Percentiles rank a stretch among this genome's conserved stretches.
These are phyloP conservation scores for Phortica magna DNA, from an alignment of 2,888 invertebrate genomes.

Conservation along the genomic window DNA sequence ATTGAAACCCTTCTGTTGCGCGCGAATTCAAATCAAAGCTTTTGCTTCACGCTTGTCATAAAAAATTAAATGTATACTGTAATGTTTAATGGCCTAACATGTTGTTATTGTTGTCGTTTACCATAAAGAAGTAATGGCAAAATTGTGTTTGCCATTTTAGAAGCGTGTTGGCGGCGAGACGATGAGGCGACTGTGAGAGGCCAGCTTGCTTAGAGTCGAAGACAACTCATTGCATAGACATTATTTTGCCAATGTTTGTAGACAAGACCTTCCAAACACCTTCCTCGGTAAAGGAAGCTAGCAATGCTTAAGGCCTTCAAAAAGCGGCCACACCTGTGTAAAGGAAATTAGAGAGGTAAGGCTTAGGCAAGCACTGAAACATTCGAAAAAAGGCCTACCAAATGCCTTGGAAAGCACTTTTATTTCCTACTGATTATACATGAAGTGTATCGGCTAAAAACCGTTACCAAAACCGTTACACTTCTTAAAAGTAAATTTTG, in stretches of 20 bases:
- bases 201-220: not conserved
- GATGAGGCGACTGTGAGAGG: not conserved
- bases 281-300: no score
- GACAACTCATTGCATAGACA: not conserved
- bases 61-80: constrained; percentile 9
- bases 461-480: not conserved
- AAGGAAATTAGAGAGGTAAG: no score
- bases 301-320: no score
- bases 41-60: constrained; percentile 28
- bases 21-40: constrained; percentile 11
- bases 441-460: no score
- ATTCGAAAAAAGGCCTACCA: no score
- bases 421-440: no score
- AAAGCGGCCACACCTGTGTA: no score
- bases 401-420: no score
- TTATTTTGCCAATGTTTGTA: no score
- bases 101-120: not conserved
- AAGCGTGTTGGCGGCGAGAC: not conserved
- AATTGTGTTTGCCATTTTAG: constrained; percentile 4
- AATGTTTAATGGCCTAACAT: constrained; percentile 25
- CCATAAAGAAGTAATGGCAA: constrained; percentile 3
- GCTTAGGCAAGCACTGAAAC: no score
- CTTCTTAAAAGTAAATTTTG: not conserved
- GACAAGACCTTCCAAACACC: no score
- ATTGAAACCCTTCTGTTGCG: not conserved